Evolutionary conservation across 2,888 invertebrate genomes (phyloP).

Genomic region (Exephanes ischioxanthus): DNA sequence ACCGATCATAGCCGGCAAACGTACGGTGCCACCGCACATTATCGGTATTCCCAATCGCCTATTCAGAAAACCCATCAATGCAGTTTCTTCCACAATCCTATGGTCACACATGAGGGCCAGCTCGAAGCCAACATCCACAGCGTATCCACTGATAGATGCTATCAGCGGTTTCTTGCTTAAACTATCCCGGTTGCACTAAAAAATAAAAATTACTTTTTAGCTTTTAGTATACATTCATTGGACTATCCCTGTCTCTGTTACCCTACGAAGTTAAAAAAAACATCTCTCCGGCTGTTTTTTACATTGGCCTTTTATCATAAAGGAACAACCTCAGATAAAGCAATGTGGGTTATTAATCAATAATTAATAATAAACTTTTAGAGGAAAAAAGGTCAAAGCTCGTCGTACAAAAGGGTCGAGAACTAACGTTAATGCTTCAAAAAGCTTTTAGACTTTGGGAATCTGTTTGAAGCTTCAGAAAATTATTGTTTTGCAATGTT

Average conservation of each 20-base stretch:
- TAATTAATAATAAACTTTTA: too few species aligned
- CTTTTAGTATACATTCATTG: neutral
- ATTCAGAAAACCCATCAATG: constrained; percentile 94
- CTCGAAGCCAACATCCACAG: constrained; percentile 96
- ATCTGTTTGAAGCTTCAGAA: too few species aligned
- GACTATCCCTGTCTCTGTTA: neutral
- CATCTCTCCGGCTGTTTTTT: neutral
- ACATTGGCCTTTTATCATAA: neutral
- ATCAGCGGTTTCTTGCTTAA: constrained; percentile 94
- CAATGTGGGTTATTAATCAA: too few species aligned
- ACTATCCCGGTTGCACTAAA: constrained; percentile 89
- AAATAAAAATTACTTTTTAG: constrained; percentile 5
- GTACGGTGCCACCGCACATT: constrained; percentile 92
- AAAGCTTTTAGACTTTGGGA: too few species aligned
- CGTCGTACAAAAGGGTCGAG: neutral
- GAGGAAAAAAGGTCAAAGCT: neutral
- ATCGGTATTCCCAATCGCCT: constrained; percentile 96
- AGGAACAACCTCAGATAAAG: too few species aligned
- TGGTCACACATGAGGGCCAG: constrained; percentile 96
- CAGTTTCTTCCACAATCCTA: constrained; percentile 94
- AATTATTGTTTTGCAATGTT: too few species aligned
- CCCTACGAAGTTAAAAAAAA: neutral
- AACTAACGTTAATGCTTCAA: neutral
- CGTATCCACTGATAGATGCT: constrained; percentile 95
- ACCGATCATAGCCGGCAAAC: constrained; percentile 94